Evolutionary conservation across 1,140 invertebrate species (phyloP).

Genomic region (Xylocopa sonorina): DNA sequence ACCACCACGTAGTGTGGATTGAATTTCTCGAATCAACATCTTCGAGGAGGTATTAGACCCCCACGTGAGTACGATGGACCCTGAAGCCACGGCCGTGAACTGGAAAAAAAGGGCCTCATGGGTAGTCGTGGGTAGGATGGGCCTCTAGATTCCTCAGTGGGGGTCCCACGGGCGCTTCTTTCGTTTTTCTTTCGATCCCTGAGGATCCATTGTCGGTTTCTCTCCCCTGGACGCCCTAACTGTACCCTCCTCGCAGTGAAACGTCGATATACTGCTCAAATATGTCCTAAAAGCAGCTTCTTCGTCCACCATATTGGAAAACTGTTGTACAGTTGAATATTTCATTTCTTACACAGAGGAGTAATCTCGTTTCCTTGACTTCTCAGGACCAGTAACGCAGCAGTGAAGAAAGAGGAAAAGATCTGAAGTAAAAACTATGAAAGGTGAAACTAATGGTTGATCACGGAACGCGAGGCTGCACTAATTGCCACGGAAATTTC

Average conservation of each 20-base stretch:
- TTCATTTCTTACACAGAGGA: no score
- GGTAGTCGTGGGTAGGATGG: slow-evolving; percentile 17
- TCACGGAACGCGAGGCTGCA: not conserved
- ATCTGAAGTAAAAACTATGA: not conserved
- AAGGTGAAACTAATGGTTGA: slow-evolving; percentile 25
- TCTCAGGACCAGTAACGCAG: no score
- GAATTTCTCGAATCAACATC: slow-evolving; percentile 45
- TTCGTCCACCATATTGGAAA: no score
- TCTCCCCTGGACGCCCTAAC: not conserved
- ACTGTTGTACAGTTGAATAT: no score
- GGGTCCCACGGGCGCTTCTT: slow-evolving; percentile 38
- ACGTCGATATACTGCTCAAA: not conserved
- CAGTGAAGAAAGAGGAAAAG: not conserved
- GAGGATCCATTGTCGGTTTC: slow-evolving; percentile 42
- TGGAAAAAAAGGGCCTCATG: slow-evolving; percentile 52
- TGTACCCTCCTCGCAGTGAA: not conserved
- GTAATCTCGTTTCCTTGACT: no score
- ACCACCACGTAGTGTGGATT: not conserved
- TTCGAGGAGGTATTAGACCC: slow-evolving; percentile 47
- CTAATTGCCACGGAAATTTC: slow-evolving; percentile 21
- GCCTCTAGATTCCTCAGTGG: slow-evolving; percentile 47
- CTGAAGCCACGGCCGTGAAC: not conserved
- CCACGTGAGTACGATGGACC: slow-evolving; percentile 30
- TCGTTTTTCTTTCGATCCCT: slow-evolving; percentile 19
- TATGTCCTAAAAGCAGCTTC: no score